Percentiles rank a stretch among this genome's conserved stretches.
Conservation (phyloP, 2,888 invertebrate species). For the Pycnomerus fuliginosus region DNA sequence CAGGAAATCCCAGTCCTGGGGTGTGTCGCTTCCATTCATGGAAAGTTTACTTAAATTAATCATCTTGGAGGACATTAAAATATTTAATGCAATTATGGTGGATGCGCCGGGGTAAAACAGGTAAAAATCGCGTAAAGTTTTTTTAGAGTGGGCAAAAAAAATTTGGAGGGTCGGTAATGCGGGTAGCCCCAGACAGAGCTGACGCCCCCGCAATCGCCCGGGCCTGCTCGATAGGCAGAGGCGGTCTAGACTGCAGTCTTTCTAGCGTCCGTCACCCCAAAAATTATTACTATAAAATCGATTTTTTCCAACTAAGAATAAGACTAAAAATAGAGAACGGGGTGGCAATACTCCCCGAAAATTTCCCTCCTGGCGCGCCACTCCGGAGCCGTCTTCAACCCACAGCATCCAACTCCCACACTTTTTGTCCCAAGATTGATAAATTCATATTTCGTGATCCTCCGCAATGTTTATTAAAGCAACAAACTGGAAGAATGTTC, state of each 20-base stretch:
- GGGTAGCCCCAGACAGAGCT: constrained; percentile 34
- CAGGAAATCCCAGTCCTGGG: constrained; percentile 20
- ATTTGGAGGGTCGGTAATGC: constrained; percentile 14
- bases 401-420: constrained; percentile 14
- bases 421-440: constrained; percentile 4
- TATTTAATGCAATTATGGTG: no score
- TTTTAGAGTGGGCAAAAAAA: constrained; percentile 11
- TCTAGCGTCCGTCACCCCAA: constrained; percentile 9
- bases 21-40: no score
- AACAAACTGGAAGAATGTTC: no score
- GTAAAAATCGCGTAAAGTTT: not conserved
- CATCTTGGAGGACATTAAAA: no score
- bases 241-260: constrained; percentile 24
- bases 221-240: constrained; percentile 29
- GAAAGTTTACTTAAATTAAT: no score
- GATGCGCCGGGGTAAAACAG: constrained; percentile 10
- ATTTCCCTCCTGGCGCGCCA: constrained; percentile 10
- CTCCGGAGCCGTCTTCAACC: constrained; percentile 14
- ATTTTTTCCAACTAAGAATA: not conserved
- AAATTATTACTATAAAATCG: not conserved
- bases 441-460: not conserved
- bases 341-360: constrained; percentile 6
- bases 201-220: constrained; percentile 34
- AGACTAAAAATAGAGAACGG: constrained; percentile 5
- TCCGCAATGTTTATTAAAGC: not conserved